These are phyloP conservation scores for Pyxicephalus adspersus DNA, from an alignment of 2,113 vertebrate species.

Conservation along the genomic window DNA sequence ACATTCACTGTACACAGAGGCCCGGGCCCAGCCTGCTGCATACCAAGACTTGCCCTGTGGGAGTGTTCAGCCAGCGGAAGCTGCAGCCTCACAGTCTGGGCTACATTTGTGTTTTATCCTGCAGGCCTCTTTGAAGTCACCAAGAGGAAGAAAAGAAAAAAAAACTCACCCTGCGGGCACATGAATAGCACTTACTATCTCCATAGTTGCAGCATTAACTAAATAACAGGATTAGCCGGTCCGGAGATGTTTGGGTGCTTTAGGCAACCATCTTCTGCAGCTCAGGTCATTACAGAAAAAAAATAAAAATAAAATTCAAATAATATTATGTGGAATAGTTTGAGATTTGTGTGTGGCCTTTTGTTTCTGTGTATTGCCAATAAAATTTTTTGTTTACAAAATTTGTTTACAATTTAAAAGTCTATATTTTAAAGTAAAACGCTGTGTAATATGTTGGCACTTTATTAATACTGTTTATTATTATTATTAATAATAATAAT, in stretches of 20 bases:
- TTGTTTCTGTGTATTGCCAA: too few relatives aligned
- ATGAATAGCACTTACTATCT: slow-evolving; percentile 38
- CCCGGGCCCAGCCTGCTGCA: slow-evolving; percentile 9
- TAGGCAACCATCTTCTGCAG: not conserved
- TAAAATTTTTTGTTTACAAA: too few relatives aligned
- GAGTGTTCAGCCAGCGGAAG: slow-evolving; percentile 42
- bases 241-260: slow-evolving; percentile 25
- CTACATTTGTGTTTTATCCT: slow-evolving; percentile 51
- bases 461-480: too few relatives aligned
- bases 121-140: slow-evolving; percentile 48
- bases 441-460: too few relatives aligned
- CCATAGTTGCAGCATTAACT: slow-evolving; percentile 37
- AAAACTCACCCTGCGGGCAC: slow-evolving; percentile 39
- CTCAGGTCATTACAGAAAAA: not conserved
- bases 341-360: not conserved
- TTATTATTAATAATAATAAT: too few relatives aligned
- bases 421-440: too few relatives aligned
- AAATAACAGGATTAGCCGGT: slow-evolving; percentile 37
- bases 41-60: slow-evolving; percentile 52
- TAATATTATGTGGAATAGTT: not conserved
- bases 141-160: slow-evolving; percentile 35
- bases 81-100: slow-evolving; percentile 26
- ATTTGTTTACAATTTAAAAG: too few relatives aligned
- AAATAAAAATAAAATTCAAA: not conserved
- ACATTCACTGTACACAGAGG: not conserved